Evolutionary conservation across 2,797 vertebrate species (phyloP).

Genomic region (Anguilla obscura): DNA sequence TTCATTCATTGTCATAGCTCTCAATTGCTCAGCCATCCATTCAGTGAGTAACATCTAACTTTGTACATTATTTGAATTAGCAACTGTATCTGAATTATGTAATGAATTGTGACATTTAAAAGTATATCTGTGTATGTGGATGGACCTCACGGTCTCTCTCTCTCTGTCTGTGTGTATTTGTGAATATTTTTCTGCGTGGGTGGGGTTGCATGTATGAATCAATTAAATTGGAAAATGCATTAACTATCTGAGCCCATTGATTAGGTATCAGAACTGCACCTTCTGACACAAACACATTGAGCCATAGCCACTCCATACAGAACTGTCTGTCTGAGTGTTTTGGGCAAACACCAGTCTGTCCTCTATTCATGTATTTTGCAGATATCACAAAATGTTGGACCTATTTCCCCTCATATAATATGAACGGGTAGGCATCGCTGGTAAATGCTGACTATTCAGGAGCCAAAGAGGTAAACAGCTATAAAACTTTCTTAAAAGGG

Average conservation of each 20-base stretch:
- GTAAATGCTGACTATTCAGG: constrained; percentile 34
- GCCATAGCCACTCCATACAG: background rate
- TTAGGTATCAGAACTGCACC: background rate
- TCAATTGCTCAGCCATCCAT: background rate
- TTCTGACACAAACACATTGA: background rate
- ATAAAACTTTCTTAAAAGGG: constrained; percentile 33
- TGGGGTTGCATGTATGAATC: background rate
- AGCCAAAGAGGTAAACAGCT: constrained; percentile 33
- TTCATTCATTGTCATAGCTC: background rate
- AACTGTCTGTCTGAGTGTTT: background rate
- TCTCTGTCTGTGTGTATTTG: background rate
- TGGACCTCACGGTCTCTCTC: background rate
- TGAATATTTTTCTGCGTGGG: background rate
- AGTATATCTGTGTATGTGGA: background rate
- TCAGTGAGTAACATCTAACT: background rate
- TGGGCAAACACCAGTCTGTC: background rate
- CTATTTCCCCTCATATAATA: constrained; percentile 22
- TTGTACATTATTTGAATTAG: background rate
- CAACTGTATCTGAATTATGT: background rate
- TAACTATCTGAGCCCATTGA: background rate
- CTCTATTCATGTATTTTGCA: background rate
- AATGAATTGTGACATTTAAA: background rate
- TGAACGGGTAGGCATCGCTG: constrained; percentile 16
- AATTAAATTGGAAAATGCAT: background rate
- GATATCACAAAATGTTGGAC: background rate